phyloP scores from a whole-genome alignment of 2,113 vertebrate species.

The Erythrocercus mccallii region DNA sequence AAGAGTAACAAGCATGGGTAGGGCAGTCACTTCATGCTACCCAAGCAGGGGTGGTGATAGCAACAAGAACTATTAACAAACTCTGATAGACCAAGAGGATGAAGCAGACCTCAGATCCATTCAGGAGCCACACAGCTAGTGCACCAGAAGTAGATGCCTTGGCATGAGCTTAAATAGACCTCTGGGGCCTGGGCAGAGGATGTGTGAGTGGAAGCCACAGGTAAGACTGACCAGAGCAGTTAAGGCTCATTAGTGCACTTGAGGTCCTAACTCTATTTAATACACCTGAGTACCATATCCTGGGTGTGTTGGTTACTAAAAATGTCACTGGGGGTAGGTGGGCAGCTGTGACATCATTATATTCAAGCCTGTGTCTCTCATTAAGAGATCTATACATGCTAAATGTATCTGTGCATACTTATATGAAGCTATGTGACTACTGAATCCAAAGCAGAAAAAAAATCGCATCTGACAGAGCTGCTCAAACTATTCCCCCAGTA shows the following conservation, averaged over 20 bases:
- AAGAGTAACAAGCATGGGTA: background rate
- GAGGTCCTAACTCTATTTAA: background rate
- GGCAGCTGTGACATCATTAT: background rate
- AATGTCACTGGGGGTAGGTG: background rate
- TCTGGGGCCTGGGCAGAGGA: background rate
- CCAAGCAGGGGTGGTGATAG: background rate
- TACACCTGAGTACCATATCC: background rate
- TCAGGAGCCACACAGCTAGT: background rate
- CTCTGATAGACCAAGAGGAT: background rate
- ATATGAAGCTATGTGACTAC: background rate
- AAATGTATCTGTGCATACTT: too few species aligned
- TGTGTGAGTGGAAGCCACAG: background rate
- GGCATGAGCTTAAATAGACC: background rate
- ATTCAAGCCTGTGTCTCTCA: background rate
- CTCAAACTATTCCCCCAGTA: background rate
- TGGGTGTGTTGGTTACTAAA: background rate
- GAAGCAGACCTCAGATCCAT: background rate
- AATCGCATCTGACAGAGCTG: background rate
- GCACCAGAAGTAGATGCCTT: background rate
- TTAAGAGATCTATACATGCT: background rate
- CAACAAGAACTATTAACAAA: background rate
- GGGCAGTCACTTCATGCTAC: background rate
- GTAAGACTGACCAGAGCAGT: background rate
- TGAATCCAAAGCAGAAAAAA: background rate
- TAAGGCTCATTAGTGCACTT: background rate